A percentile compares a stretch with the other conserved stretches of the same genome.
Evolutionary conservation across 1,140 invertebrate genomes (phyloP).

Genomic region (Drosophila nigromelanica): DNA sequence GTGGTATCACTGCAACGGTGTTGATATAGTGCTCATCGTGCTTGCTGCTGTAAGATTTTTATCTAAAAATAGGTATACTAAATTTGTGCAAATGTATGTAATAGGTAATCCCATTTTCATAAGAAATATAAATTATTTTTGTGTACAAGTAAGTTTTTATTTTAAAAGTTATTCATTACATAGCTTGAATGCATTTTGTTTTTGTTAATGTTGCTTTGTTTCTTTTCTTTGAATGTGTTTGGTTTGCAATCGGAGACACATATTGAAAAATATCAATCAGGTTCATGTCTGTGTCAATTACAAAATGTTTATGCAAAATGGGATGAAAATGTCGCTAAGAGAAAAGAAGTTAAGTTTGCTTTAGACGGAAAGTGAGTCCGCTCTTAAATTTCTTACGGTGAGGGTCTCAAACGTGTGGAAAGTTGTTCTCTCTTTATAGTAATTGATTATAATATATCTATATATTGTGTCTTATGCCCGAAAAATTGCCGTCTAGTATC

Average conservation of each 20-base stretch:
- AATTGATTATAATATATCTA: constrained; percentile 31
- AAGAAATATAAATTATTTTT: constrained; percentile 1
- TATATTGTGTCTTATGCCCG: constrained; percentile 59
- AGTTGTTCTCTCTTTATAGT: constrained; percentile 24
- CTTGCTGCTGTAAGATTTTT: too few species aligned
- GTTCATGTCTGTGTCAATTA: constrained; percentile 25
- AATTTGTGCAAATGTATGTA: too few species aligned
- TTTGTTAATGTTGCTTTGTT: constrained; percentile 36
- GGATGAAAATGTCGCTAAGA: constrained; percentile 42
- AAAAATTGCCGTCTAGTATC: constrained; percentile 63
- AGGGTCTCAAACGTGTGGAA: constrained; percentile 14
- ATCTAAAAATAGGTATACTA: too few species aligned
- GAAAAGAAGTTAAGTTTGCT: constrained; percentile 3
- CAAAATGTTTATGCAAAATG: constrained; percentile 45
- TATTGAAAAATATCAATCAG: constrained; percentile 2
- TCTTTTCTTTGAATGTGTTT: constrained; percentile 19
- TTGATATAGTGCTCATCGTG: too few species aligned
- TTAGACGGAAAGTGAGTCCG: not conserved
- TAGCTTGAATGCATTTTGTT: constrained; percentile 54
- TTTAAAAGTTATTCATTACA: constrained; percentile 72
- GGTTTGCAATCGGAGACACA: constrained; percentile 31
- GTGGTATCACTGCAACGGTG: too few species aligned
- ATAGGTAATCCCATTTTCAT: too few species aligned
- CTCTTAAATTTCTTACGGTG: constrained; percentile 5
- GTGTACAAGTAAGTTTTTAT: constrained; percentile 70